Percentiles rank a stretch among this genome's conserved stretches.
These are phyloP conservation scores for Phrynocephalus versicolor DNA, from an alignment of 2,113 vertebrate species.

Conservation along the genomic window DNA sequence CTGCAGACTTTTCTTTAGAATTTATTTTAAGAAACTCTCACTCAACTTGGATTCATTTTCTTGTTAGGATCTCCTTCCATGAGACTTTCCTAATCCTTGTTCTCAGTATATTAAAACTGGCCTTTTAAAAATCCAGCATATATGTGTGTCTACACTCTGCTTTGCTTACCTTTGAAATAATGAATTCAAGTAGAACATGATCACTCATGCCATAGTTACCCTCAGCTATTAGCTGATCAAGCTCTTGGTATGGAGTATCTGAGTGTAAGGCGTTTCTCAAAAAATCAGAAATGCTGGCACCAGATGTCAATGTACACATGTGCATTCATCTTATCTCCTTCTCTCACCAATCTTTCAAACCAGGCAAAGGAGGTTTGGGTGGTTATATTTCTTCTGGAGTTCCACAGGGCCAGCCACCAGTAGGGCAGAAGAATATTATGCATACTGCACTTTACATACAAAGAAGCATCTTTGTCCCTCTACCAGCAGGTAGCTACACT, in stretches of 20 bases:
- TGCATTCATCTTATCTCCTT: background rate
- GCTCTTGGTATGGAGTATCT: background rate
- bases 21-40: too few relatives aligned
- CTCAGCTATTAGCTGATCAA: background rate
- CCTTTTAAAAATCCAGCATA: too few relatives aligned
- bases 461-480: background rate
- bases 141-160: too few relatives aligned
- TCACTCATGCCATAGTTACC: too few relatives aligned
- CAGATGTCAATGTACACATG: background rate
- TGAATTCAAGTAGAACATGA: too few relatives aligned
- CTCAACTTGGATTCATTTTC: too few relatives aligned
- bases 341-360: background rate
- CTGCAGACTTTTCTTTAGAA: too few relatives aligned
- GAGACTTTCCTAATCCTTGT: background rate
- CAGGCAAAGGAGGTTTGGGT: background rate
- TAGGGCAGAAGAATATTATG: background rate
- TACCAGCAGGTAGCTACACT: background rate
- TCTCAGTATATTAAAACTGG: too few relatives aligned
- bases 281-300: background rate
- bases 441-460: background rate
- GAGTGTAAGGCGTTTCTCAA: background rate
- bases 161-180: too few relatives aligned
- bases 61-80: too few relatives aligned
- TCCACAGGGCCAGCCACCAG: background rate
- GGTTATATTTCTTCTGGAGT: background rate